Evolutionary conservation across 1,140 invertebrate genomes (phyloP).

Genomic region (Neodiprion fabricii): DNA sequence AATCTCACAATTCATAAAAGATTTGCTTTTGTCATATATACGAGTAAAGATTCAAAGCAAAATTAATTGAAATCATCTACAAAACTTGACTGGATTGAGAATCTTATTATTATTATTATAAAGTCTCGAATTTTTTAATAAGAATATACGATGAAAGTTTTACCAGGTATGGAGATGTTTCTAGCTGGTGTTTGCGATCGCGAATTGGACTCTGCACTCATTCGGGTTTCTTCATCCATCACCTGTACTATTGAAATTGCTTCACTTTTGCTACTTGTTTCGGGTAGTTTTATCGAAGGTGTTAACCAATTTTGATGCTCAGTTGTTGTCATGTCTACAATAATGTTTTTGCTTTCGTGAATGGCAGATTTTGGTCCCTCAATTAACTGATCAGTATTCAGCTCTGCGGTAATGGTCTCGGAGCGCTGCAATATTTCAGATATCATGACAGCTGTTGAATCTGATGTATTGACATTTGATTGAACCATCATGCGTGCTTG

Average conservation of each 20-base stretch:
- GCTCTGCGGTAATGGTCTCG: background rate
- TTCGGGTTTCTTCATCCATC: conserved; percentile 86
- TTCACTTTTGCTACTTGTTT: conserved; percentile 36
- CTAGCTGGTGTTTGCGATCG: conserved; percentile 63
- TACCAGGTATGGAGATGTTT: conserved; percentile 48
- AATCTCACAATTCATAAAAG: too few species aligned
- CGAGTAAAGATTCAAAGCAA: too few species aligned
- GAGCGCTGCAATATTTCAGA: background rate
- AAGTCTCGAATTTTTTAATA: too few species aligned
- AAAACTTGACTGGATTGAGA: too few species aligned
- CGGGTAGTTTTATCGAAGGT: conserved; percentile 46
- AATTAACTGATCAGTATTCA: background rate
- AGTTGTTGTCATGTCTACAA: conserved; percentile 20
- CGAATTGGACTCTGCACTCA: conserved; percentile 76
- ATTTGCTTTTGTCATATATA: too few species aligned
- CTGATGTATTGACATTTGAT: background rate
- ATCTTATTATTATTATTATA: too few species aligned
- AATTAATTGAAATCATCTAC: too few species aligned
- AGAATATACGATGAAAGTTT: conserved; percentile 18
- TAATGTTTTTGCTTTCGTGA: background rate
- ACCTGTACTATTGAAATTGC: conserved; percentile 66
- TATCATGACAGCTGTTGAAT: background rate
- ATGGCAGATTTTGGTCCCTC: background rate
- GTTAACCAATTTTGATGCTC: conserved; percentile 54
- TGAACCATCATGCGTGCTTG: background rate